These are phyloP conservation scores for Oryzias curvinotus DNA, from an alignment of 2,113 vertebrate species.

Conservation along the genomic window DNA sequence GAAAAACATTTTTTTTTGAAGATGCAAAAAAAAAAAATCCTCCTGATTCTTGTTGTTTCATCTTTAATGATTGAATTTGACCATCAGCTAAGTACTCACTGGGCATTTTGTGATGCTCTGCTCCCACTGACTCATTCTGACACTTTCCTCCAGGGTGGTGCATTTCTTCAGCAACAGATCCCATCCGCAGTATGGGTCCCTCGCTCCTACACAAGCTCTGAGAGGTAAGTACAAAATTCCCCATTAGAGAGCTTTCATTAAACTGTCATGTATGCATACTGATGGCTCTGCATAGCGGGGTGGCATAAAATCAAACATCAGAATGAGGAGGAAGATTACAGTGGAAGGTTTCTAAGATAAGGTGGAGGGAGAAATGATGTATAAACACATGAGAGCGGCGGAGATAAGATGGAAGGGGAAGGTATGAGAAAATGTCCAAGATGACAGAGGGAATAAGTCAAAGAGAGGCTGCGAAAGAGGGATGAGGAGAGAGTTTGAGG, in stretches of 20 bases:
- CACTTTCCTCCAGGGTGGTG: conserved; percentile 91
- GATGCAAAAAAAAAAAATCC: no score
- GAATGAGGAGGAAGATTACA: conserved; percentile 6
- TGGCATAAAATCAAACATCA: conserved; percentile 25
- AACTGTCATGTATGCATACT: conserved; percentile 24
- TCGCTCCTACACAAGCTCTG: conserved; percentile 90
- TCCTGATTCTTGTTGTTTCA: background rate
- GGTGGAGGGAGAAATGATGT: conserved; percentile 12
- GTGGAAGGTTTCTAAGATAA: conserved; percentile 24
- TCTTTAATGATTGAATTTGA: background rate
- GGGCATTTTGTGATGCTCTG: conserved; percentile 91
- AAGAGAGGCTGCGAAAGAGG: background rate
- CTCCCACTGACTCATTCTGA: conserved; percentile 96
- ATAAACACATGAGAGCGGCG: conserved; percentile 21
- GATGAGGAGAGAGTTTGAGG: background rate
- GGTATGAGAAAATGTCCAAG: background rate
- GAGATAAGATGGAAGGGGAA: conserved; percentile 28
- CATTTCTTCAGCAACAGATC: conserved; percentile 91
- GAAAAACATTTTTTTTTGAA: no score
- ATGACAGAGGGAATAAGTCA: background rate
- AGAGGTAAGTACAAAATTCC: conserved; percentile 13
- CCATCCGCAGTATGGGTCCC: conserved; percentile 98
- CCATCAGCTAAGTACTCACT: conserved; percentile 75
- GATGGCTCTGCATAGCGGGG: conserved; percentile 7
- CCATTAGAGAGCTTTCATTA: conserved; percentile 30